Percentiles rank a stretch among this genome's conserved stretches.
These are phyloP conservation scores for Mystacornis crossleyi DNA, from an alignment of 2,113 vertebrate genomes.

Conservation along the genomic window DNA sequence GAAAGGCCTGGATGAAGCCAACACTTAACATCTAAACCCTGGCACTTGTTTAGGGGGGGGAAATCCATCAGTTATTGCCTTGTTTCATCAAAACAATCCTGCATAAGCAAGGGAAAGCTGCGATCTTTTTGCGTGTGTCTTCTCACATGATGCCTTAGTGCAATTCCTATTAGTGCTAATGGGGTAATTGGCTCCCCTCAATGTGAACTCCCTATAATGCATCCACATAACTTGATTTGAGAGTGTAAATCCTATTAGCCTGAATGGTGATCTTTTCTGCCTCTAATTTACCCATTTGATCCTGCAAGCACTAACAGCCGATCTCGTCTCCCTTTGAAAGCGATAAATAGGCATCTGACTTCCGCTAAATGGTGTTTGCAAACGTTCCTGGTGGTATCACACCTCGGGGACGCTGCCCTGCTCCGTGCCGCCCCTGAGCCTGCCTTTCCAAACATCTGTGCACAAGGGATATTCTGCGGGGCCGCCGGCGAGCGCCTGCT, in stretches of 20 bases:
- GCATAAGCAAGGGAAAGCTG: background rate
- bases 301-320: constrained; percentile 1
- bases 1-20: background rate
- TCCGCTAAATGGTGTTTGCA: constrained; percentile 5
- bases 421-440: background rate
- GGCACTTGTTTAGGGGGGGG: background rate
- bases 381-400: background rate
- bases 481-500: background rate
- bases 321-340: constrained; percentile 39
- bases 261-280: constrained; percentile 53
- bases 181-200: constrained; percentile 59
- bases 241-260: constrained; percentile 57
- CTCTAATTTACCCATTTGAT: constrained; percentile 60
- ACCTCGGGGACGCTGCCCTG: background rate
- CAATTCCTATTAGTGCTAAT: constrained; percentile 60
- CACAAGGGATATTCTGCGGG: background rate
- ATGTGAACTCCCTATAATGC: constrained; percentile 57
- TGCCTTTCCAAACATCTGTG: background rate
- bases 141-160: constrained; percentile 34
- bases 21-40: background rate
- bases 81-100: background rate
- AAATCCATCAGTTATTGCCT: background rate
- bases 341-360: constrained; percentile 1
- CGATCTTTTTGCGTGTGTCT: background rate
- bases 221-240: constrained; percentile 61